Conservation (phyloP, 2,888 invertebrate species). For the Octonoba sinensis region DNA sequence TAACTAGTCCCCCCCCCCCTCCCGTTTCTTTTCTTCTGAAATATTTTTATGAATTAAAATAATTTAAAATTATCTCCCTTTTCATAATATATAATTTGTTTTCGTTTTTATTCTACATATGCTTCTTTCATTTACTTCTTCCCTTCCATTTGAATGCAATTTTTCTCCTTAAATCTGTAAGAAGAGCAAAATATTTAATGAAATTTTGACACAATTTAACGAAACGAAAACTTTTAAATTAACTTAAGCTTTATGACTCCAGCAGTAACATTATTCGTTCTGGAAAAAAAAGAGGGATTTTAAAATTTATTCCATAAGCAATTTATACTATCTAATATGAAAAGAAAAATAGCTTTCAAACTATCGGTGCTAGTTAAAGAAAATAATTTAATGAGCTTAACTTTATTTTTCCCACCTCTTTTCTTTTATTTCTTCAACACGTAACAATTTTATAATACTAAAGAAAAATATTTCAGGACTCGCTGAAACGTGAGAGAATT, state of each 20-base stretch:
- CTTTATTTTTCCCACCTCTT: no score
- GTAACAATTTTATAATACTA: constrained; percentile 37
- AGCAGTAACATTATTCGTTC: no score
- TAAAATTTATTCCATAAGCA: background rate
- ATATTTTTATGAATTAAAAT: no score
- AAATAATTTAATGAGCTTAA: no score
- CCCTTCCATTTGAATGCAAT: background rate
- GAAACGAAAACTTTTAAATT: background rate
- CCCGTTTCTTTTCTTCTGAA: no score
- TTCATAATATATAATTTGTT: no score
- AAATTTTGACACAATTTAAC: background rate
- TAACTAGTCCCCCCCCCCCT: no score
- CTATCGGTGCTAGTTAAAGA: background rate
- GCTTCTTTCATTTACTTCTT: no score
- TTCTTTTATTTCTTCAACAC: constrained; percentile 4
- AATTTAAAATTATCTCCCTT: no score
- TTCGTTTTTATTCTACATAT: no score
- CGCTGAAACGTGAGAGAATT: constrained; percentile 47
- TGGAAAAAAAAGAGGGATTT: background rate
- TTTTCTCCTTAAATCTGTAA: background rate
- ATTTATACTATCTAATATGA: background rate
- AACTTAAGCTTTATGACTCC: no score
- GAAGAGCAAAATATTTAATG: background rate
- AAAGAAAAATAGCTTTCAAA: background rate
- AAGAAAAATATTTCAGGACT: constrained; percentile 17